Conservation (phyloP, 2,888 invertebrate species). For the Lasioglossum vierecki region DNA sequence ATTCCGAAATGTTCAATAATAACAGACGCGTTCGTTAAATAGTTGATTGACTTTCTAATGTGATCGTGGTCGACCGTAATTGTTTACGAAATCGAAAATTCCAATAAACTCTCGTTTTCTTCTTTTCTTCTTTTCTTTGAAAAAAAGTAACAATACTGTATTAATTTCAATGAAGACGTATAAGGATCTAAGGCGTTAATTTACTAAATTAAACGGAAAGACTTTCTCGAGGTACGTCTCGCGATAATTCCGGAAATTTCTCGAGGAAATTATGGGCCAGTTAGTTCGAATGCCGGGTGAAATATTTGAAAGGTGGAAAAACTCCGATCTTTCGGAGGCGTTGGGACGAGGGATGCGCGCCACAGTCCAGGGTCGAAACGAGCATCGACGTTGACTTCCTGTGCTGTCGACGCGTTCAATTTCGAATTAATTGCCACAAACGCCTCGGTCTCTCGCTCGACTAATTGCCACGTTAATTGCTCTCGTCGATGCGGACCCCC, state of each 20-base stretch:
- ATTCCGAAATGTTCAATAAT: background rate
- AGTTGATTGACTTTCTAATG: background rate
- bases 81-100: background rate
- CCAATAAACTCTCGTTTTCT: background rate
- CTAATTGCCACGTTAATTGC: slow-evolving; percentile 78
- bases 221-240: background rate
- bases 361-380: background rate
- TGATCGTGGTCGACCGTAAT: too few species aligned
- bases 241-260: background rate
- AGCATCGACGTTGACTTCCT: slow-evolving; percentile 67
- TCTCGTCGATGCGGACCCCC: slow-evolving; percentile 47
- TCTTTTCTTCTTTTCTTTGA: background rate
- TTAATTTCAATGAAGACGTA: background rate
- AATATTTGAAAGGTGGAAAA: background rate
- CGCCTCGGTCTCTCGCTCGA: slow-evolving; percentile 53
- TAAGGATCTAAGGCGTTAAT: background rate
- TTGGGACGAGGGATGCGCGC: background rate
- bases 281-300: background rate
- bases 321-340: background rate
- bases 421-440: slow-evolving; percentile 74
- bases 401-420: slow-evolving; percentile 69
- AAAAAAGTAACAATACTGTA: background rate
- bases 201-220: background rate
- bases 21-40: background rate
- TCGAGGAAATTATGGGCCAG: background rate